Evolutionary conservation across 2,888 invertebrate species (phyloP).

Genomic region (Venustoraphidia nigricollis): DNA sequence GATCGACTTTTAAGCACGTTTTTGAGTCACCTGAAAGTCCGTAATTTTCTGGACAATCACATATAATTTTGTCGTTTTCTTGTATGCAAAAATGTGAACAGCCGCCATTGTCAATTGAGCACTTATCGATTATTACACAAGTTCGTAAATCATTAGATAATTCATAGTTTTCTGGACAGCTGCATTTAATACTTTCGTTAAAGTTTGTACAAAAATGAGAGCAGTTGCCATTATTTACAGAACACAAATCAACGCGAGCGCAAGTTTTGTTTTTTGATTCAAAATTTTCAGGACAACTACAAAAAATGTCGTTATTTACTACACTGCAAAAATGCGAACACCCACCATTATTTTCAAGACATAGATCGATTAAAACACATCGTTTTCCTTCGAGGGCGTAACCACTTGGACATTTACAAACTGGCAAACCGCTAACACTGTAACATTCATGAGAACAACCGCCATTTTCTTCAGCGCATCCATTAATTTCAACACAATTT

Average conservation of each 20-base stretch:
- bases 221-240: slow-evolving; percentile 31
- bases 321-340: slow-evolving; percentile 30
- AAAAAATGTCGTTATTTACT: slow-evolving; percentile 17
- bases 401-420: slow-evolving; percentile 30
- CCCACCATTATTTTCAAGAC: slow-evolving; percentile 16
- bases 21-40: slow-evolving; percentile 11
- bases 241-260: slow-evolving; percentile 32
- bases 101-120: no score
- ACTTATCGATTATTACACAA: slow-evolving; percentile 34
- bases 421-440: slow-evolving; percentile 30
- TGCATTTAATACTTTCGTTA: slow-evolving; percentile 29
- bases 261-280: slow-evolving; percentile 19
- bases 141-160: slow-evolving; percentile 23
- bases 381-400: slow-evolving; percentile 24
- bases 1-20: slow-evolving; percentile 20
- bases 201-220: slow-evolving; percentile 34
- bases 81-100: slow-evolving; percentile 17
- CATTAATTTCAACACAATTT: neutral
- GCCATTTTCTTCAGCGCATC: slow-evolving; percentile 30
- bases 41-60: slow-evolving; percentile 19
- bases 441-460: slow-evolving; percentile 39
- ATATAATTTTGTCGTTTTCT: slow-evolving; percentile 16
- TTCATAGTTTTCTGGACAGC: slow-evolving; percentile 27
- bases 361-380: slow-evolving; percentile 15
- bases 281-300: slow-evolving; percentile 31